Base-by-base conservation (phyloP, 2,113 vertebrate species). In the Salvelinus alpinus region DNA sequence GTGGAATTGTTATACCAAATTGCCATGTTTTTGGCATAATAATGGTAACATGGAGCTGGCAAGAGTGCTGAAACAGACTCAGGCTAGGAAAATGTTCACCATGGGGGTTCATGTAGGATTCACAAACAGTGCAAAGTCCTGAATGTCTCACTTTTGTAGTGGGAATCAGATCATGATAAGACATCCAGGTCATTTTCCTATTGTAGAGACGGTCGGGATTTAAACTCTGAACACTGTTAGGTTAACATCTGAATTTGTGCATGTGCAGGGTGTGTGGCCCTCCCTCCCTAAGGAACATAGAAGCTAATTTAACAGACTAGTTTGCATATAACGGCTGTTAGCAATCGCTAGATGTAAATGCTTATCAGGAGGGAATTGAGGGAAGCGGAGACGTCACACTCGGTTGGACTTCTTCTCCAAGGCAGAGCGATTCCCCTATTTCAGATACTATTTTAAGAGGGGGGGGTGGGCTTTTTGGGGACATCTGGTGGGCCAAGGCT, bases 401-500 rank as follows among this genome's bases (percentile, higher is more conserved):
- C 74, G 71, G 76, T 69, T 80, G 66, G 57, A 70, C 54, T 78
- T 68, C 38, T 70, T 47, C 57, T 69, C 54, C 62, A 71, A 64
- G 34, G 34, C 54, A 25, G 70, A 20, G 38, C 3, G 38, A 60
- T 77, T 80, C 71, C 78, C 22, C 66, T 74, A 69, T 77, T 51
- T 51, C 18, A 14, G 75, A 82, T 76, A 78, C 82, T 80, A 84
- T 88, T 84, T 86, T 86, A 79, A 82, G 47, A 29, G 62, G 80
- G 78, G 78, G 54, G 80, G 60, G 78, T 70, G 74, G 80, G 76
- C 80, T 77, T 73, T 62, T 62, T 62, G 59, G 59, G 59, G 90
- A 88, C 87, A 75, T 92, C 89, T 92, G 91, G 64, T 76, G 77
- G 76, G 76, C 78, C n/a, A 74, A 65, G 78, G 76, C 57, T 51